phyloP scores from a whole-genome alignment of 2,113 vertebrate genomes.

The Takifugu bimaculatus region DNA sequence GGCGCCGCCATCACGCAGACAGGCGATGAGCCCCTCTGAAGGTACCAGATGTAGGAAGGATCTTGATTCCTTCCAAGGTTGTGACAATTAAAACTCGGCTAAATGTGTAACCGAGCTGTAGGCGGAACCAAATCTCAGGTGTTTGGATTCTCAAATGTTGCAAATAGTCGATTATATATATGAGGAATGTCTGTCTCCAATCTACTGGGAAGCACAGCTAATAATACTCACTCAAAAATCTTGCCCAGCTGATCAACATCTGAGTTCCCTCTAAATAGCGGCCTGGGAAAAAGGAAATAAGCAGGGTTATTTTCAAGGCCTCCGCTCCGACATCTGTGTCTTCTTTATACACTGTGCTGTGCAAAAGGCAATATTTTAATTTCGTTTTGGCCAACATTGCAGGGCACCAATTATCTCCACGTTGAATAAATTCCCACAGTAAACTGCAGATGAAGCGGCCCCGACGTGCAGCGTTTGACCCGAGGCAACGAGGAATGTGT shows the following conservation, averaged over 20 bases:
- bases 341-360: background rate
- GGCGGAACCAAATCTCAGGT: too few species aligned
- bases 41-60: too few species aligned
- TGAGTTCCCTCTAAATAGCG: conserved; percentile 94
- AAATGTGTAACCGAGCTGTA: too few species aligned
- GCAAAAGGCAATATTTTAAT: background rate
- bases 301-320: conserved; percentile 11
- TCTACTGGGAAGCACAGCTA: background rate
- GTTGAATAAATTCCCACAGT: conserved; percentile 6
- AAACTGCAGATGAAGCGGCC: conserved; percentile 7
- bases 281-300: conserved; percentile 74
- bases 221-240: conserved; percentile 94
- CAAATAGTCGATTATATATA: background rate
- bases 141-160: background rate
- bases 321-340: conserved; percentile 2
- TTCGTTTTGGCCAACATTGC: background rate
- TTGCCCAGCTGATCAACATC: conserved; percentile 98
- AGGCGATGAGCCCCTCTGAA: too few species aligned
- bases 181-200: background rate
- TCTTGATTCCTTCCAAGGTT: too few species aligned
- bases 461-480: conserved; percentile 24
- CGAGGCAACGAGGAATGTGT: conserved; percentile 42
- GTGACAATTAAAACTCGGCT: too few species aligned
- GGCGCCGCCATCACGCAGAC: too few species aligned
- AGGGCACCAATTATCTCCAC: background rate